phyloP scores from a whole-genome alignment of 2,113 vertebrate species.

The Poeciliopsis retropinna region DNA sequence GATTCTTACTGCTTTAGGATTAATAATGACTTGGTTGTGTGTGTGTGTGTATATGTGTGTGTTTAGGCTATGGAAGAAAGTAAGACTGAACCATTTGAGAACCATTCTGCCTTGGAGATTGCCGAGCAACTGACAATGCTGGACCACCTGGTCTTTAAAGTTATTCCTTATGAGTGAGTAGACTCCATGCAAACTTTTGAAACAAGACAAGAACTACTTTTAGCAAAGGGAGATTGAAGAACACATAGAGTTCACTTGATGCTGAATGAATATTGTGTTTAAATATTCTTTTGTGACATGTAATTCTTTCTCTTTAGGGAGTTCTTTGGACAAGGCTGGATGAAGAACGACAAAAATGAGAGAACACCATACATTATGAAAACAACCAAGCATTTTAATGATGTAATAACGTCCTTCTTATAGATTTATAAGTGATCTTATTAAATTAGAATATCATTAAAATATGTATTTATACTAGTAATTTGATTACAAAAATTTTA shows the following conservation, averaged over 20 bases:
- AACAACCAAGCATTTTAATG: slow-evolving; percentile 97
- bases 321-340: slow-evolving; percentile 99
- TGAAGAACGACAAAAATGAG: slow-evolving; percentile 96
- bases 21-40: slow-evolving; percentile 3
- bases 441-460: background rate
- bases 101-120: slow-evolving; percentile 93
- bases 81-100: slow-evolving; percentile 91
- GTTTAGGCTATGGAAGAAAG: slow-evolving; percentile 82
- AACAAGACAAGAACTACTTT: background rate
- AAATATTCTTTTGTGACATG: background rate
- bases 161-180: slow-evolving; percentile 96
- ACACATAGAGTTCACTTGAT: background rate
- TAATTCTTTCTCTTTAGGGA: slow-evolving; percentile 79
- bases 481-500: background rate
- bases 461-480: background rate
- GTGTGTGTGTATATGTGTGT: slow-evolving; percentile 33
- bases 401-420: slow-evolving; percentile 73
- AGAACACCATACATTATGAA: slow-evolving; percentile 96
- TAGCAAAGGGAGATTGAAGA: background rate
- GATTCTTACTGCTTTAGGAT: background rate
- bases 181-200: slow-evolving; percentile 23
- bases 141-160: slow-evolving; percentile 96
- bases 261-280: background rate
- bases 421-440: background rate
- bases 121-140: slow-evolving; percentile 95